These are phyloP conservation scores for Eueremaeus valkanovi DNA, from an alignment of 2,888 invertebrate species.

Conservation along the genomic window DNA sequence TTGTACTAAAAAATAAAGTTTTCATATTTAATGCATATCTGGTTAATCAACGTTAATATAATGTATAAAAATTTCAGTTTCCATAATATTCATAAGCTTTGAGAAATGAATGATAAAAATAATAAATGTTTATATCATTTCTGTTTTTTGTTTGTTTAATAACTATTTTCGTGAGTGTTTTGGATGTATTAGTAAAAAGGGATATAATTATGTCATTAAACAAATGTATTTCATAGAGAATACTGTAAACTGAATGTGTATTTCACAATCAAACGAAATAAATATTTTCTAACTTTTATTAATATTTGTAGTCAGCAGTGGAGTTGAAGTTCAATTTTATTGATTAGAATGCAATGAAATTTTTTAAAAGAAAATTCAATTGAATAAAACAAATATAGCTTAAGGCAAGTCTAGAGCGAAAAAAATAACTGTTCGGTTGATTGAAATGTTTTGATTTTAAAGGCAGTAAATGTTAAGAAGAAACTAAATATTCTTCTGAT, in stretches of 20 bases:
- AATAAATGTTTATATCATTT: no score
- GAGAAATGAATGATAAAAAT: background rate
- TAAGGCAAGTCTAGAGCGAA: background rate
- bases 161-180: background rate
- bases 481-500: background rate
- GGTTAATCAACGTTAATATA: no score
- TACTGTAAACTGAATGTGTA: background rate
- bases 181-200: background rate
- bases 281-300: background rate
- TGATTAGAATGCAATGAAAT: background rate
- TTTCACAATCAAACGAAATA: background rate
- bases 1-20: no score
- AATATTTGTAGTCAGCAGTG: background rate
- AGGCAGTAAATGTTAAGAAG: background rate
- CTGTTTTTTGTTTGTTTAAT: no score
- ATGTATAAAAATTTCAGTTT: no score
- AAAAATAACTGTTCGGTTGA: background rate
- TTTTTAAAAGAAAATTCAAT: background rate
- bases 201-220: background rate
- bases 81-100: background rate
- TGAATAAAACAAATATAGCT: background rate
- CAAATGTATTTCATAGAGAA: background rate
- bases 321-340: background rate
- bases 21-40: no score
- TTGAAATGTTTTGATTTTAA: slow-evolving; percentile 12